Evolutionary conservation across 2,888 invertebrate species (phyloP).

Genomic region (Tetranychus truncatus): DNA sequence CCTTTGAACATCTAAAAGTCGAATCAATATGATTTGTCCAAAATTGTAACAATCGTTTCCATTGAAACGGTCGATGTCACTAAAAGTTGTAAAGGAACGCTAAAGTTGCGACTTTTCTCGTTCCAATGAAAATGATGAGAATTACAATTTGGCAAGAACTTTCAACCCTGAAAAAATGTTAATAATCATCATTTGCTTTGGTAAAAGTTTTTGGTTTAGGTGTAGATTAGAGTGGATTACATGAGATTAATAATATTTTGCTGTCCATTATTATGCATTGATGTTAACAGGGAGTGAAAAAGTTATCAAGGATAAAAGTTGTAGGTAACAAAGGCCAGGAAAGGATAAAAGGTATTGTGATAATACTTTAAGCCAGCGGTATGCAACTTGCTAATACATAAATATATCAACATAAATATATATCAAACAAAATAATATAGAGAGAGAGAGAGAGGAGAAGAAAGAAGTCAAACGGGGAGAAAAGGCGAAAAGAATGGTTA

Average conservation of each 20-base stretch:
- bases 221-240: background rate
- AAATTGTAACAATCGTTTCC: no score
- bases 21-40: no score
- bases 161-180: no score
- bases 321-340: background rate
- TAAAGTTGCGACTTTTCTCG: no score
- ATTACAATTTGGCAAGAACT: no score
- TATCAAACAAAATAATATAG: background rate
- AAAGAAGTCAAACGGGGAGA: slow-evolving; percentile 1
- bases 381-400: background rate
- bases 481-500: background rate
- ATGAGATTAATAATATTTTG: background rate
- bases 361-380: background rate
- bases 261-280: no score
- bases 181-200: no score
- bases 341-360: background rate
- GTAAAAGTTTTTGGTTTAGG: background rate
- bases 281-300: background rate
- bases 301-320: background rate
- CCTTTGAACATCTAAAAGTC: no score
- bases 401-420: background rate
- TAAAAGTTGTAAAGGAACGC: no score
- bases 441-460: background rate
- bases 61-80: no score
- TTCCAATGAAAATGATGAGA: no score